Evolutionary conservation across 1,140 invertebrate species (phyloP).

Genomic region (Panagrolaimus sp.): DNA sequence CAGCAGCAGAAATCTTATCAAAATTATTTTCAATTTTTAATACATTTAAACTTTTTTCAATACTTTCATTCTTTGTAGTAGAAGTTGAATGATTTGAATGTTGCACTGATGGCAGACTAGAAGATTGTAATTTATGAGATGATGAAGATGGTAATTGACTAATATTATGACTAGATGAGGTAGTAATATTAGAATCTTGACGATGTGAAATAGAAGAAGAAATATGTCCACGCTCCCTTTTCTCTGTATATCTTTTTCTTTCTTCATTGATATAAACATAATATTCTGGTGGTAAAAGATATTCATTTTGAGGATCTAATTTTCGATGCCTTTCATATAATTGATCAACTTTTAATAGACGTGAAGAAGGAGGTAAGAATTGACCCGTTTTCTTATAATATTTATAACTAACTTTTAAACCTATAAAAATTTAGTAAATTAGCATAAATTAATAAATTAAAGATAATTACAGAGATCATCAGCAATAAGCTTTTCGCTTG

Average conservation of each 20-base stretch:
- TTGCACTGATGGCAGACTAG: too few species aligned
- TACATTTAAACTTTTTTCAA: too few species aligned
- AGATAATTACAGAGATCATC: background rate
- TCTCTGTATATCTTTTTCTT: background rate
- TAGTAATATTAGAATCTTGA: too few species aligned
- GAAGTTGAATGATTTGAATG: too few species aligned
- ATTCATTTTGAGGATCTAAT: background rate
- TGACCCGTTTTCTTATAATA: background rate
- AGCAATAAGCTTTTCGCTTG: background rate
- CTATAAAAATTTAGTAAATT: background rate
- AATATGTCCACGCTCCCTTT: too few species aligned
- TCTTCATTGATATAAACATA: slow-evolving; percentile 3
- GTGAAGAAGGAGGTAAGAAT: background rate
- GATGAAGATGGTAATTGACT: too few species aligned
- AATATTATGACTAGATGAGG: too few species aligned
- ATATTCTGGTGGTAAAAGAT: background rate
- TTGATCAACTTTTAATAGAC: background rate
- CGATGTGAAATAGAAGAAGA: too few species aligned
- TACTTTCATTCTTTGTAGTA: too few species aligned
- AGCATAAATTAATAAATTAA: background rate
- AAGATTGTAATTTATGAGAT: too few species aligned
- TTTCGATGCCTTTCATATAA: background rate
- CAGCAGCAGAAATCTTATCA: too few species aligned
- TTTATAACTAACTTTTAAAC: background rate
- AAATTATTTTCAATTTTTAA: too few species aligned